Percentiles rank a stretch among this genome's conserved stretches.
phyloP scores from a whole-genome alignment of 2,888 invertebrate species.

The Psococerastis gibbosa region DNA sequence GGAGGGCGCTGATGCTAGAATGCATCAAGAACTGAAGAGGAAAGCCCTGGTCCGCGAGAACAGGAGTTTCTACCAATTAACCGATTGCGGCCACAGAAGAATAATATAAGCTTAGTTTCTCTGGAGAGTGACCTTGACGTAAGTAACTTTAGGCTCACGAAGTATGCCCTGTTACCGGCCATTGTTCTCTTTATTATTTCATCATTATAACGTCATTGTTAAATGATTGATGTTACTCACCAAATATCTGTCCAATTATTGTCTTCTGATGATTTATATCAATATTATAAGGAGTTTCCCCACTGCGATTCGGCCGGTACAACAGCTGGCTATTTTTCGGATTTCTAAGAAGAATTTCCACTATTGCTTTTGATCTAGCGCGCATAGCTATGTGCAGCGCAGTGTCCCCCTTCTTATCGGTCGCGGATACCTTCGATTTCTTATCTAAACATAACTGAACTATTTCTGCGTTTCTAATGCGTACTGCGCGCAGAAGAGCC shows the following conservation, averaged over 20 bases:
- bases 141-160: too few relatives aligned
- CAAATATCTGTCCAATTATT: constrained; percentile 88
- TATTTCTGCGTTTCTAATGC: constrained; percentile 76
- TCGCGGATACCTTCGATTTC: constrained; percentile 80
- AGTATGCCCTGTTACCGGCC: too few relatives aligned
- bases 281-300: constrained; percentile 95
- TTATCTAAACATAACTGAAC: constrained; percentile 79
- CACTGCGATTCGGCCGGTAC: constrained; percentile 82
- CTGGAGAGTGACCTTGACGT: too few relatives aligned
- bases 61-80: too few relatives aligned
- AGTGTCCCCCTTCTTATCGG: constrained; percentile 86
- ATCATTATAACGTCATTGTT: too few relatives aligned
- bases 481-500: constrained; percentile 74
- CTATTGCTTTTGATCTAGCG: constrained; percentile 79
- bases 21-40: too few relatives aligned
- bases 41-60: too few relatives aligned
- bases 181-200: too few relatives aligned
- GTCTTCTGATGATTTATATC: constrained; percentile 90
- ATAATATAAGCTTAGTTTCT: too few relatives aligned
- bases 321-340: constrained; percentile 89
- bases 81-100: too few relatives aligned
- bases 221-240: too few relatives aligned
- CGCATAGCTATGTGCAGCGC: constrained; percentile 91
- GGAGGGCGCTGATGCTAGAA: too few relatives aligned
- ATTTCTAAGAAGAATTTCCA: constrained; percentile 82